Base-by-base conservation (phyloP, 2,113 vertebrate species). In the Cryptomyrus ogoouensis region DNA sequence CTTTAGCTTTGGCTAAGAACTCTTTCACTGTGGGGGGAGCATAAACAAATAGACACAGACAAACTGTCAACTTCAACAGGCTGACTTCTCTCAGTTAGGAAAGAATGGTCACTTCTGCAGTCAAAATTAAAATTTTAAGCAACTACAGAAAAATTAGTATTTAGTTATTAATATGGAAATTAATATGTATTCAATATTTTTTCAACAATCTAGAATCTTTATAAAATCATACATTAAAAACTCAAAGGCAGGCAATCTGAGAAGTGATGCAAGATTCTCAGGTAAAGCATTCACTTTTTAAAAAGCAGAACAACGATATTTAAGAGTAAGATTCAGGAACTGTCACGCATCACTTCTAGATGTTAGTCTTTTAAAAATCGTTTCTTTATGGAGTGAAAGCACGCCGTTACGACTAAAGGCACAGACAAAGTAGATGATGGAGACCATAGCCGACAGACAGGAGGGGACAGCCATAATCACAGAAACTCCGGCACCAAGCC, bases 1-100 rank as follows among this genome's bases (percentile, higher is more conserved):
- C 98, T 98, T 99, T 99, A 97, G 98, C 98, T 98, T 98, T 99
- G 93, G 98, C 98, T 97, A 99, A 96, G 95, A 99, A 99, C 95
- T 99, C 98, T 98, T 99, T 99, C 91, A 99, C 98, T 99, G 95
- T 92, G 97, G 91, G 88, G 74, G 88, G 9, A 39, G 35, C 58
- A 53, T 89, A 87, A 0, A 74, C 17, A 92, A 5, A 89, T 3
- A 87, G 47, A 86, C 83, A 77, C 10, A 80, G 44, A 58, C 52
- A 12, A 7, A 27, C 24, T 0, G 21, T 24, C 31, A 56, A 46
- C 31, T 80, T 58, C 88, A 88, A 44, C 52, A 91, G 39, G 87
- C 47, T 83, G 89, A 12, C 12, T 31, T 35, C 27, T 21, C 42
- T 50, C 46, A 74, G 24, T 19, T 56, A 35, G 50, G 49, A 7